phyloP scores from a whole-genome alignment of 2,888 invertebrate species.

The Drosophila infuscata region DNA sequence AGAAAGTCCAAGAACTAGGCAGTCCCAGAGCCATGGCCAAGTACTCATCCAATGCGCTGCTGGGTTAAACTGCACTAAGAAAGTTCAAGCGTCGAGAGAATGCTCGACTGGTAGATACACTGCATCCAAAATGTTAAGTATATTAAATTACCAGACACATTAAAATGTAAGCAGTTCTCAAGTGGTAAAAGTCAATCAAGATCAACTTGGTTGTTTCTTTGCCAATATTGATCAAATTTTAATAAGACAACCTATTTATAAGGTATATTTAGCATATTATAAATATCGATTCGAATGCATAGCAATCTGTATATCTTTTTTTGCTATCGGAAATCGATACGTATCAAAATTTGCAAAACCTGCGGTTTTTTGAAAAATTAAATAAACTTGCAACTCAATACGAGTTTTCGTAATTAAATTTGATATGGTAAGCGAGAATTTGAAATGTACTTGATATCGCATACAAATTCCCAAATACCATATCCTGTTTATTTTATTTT shows the following conservation, averaged over 20 bases:
- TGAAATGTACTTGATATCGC: not conserved
- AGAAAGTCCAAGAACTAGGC: constrained; percentile 54
- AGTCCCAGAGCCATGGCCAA: constrained; percentile 26
- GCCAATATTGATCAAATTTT: not conserved
- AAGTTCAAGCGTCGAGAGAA: not conserved
- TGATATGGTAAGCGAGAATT: not conserved
- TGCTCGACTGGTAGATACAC: not conserved
- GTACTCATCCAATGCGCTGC: constrained; percentile 19
- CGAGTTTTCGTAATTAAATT: not conserved
- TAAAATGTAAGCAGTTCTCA: not conserved
- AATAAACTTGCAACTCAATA: not conserved
- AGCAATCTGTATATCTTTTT: not conserved
- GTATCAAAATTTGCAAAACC: not conserved
- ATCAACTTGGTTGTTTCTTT: not conserved
- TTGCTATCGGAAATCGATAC: not conserved
- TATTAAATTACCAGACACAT: not conserved
- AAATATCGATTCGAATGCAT: not conserved
- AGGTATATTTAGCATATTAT: too few relatives aligned
- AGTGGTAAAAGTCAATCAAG: not conserved
- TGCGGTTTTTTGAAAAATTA: not conserved
- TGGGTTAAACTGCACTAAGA: constrained; percentile 19
- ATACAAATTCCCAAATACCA: not conserved
- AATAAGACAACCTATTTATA: not conserved
- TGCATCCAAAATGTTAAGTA: not conserved
- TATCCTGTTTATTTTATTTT: not conserved